Base-by-base conservation (phyloP, 2,113 vertebrate species). In the Mustela nigripes region DNA sequence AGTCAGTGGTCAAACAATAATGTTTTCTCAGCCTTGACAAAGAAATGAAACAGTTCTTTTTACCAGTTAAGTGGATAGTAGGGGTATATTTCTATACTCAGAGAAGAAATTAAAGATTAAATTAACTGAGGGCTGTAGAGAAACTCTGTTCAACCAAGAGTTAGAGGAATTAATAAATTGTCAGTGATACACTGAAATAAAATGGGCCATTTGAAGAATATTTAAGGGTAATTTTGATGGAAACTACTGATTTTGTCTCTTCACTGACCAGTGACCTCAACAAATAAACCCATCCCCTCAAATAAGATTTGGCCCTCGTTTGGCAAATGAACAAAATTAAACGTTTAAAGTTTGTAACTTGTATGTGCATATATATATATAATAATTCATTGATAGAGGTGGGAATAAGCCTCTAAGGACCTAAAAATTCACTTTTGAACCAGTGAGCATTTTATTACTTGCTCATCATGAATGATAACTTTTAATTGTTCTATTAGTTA, bases 381-480 rank as follows among this genome's bases (percentile, higher is more conserved):
- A 11, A 58, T 48, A 88, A 33, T n/a, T 81, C 6, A 84, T 67
- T 93, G 7, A 69, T 12, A 94, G 16, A 94, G 4, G 12, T 91
- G 15, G 26, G 71, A 76, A 14, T 82, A 73, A 81, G 4, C 21
- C 7, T 90, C 42, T 84, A 58, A 71, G 48, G 24, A 91, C 7
- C 26, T 63, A 26, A 92, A 79, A 82, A 28, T 89, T 93, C 48
- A 89, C 89, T 97, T 96, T 91, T 89, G 26, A 95, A 48, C 48
- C 96, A 26, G 2, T 92, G 14, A 79, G 33, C 10, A 67, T 48
- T 93, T 87, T 63, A 42, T 76, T 92, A 67, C 9, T 89, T 91
- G 33, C 21, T 93, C 2, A 62, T 36, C 45, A 22, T 83, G 11
- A 87, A 63, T 95, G 60, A 73, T n/a, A 91, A 53, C 21, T 94